phyloP scores from a whole-genome alignment of 2,797 vertebrate genomes.

The Hipposideros larvatus region DNA sequence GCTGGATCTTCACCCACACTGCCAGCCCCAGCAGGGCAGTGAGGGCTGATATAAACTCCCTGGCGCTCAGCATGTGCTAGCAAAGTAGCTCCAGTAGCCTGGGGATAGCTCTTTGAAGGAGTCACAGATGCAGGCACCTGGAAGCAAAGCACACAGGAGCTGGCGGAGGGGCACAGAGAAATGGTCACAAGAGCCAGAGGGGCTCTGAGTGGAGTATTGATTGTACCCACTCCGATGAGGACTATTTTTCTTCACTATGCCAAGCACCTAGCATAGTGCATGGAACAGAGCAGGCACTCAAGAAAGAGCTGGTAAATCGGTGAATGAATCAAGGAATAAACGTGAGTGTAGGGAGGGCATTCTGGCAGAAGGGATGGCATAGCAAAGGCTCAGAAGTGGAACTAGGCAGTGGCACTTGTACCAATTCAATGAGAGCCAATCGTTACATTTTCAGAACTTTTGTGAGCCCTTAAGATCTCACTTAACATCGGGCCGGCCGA shows the following conservation, averaged over 20 bases:
- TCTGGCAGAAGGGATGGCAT: background rate
- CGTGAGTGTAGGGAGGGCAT: background rate
- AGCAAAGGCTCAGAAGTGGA: background rate
- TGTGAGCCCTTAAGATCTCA: background rate
- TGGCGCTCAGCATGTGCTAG: background rate
- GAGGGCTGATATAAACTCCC: no score
- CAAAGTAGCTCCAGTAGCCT: background rate
- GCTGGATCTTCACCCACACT: background rate
- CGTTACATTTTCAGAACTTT: background rate
- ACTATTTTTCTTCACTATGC: background rate
- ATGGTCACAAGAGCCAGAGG: background rate
- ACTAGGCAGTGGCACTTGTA: background rate
- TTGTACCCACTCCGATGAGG: fast-evolving
- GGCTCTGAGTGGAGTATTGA: background rate
- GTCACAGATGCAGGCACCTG: no score
- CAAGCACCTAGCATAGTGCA: background rate
- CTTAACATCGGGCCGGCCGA: no score
- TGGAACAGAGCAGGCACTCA: background rate
- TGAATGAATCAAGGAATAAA: no score
- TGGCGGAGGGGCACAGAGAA: background rate
- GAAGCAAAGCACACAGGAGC: background rate
- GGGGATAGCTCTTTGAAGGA: background rate
- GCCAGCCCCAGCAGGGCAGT: background rate
- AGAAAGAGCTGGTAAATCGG: background rate
- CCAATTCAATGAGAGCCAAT: background rate